Base-by-base conservation (phyloP, 2,888 invertebrate genomes). In the Caenorhabditis sinica region DNA sequence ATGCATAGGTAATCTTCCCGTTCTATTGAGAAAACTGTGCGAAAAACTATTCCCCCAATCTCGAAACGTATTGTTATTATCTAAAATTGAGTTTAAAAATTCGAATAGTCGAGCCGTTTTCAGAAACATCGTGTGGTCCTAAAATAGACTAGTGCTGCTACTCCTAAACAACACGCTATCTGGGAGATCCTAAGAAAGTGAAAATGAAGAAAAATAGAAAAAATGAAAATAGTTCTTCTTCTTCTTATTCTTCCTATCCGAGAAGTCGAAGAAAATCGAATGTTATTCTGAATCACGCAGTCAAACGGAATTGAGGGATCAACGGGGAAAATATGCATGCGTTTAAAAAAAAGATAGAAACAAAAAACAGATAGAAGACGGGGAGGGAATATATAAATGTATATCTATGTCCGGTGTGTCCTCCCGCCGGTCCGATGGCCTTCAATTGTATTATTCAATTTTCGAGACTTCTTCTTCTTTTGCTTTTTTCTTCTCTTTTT, bases 381-480 rank as follows among this genome's bases (percentile, higher is more conserved):
- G 36, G 15, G 45, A 63, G 25, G n/a, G 63, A 60, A 69, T 51
- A 79, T 71, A 25, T 25, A 49, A 40, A 40, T 40, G 40, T 49
- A 68, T 49, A 63, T 60, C 17, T 6, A 60, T 65, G 65, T 79
- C 71, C 79, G 79, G 80, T 45, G 66, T 49, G 30, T 65, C 63
- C 25, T 56, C 43, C 49, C 60, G 13, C 23, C n/a, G 45, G 53
- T 68, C 77, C 36, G 45, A 65, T 79, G 65, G 69, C 65, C 80
- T 80, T 77, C 71, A 79, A 79, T 76, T 72, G 56, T 72, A 80
- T 80, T 80, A 72, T 68, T 69, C 74, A 73, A 80, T 80, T 80
- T 58, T 49, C 56, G 49, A 61, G 49, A 40, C 51, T 61, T 61
- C 40, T 71, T 51, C 66, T 43, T 58, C 53, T 40, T 36, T 69